Conservation (phyloP, 2,113 vertebrate genomes). For the Chloebia gouldiae region DNA sequence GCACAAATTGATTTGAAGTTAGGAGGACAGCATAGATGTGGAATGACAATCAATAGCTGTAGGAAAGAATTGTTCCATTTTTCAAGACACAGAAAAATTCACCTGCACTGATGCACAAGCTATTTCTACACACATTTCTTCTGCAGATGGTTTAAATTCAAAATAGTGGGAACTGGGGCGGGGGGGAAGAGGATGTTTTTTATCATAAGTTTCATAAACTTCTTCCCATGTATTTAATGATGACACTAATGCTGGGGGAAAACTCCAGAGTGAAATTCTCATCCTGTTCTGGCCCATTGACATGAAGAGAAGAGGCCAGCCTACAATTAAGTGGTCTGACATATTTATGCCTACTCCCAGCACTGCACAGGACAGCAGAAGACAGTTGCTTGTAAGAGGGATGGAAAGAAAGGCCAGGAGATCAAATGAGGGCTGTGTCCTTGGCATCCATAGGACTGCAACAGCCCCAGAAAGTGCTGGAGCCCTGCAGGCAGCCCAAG, state of each 20-base stretch:
- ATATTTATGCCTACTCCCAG: not conserved
- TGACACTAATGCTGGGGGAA: not conserved
- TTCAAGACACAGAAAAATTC: constrained; percentile 35
- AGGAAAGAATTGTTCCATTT: constrained; percentile 40
- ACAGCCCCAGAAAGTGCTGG: not conserved
- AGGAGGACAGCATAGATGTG: constrained; percentile 32
- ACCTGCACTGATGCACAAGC: not conserved
- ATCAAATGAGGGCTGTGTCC: not conserved
- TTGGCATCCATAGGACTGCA: not conserved
- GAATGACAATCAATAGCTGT: constrained; percentile 34
- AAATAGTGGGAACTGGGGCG: not conserved
- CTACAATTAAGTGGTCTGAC: not conserved
- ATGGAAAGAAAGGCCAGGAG: not conserved
- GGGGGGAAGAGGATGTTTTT: too few species aligned
- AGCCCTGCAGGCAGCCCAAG: not conserved
- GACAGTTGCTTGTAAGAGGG: not conserved
- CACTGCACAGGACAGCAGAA: not conserved
- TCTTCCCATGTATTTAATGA: not conserved
- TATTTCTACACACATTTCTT: constrained; percentile 5
- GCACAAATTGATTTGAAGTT: constrained; percentile 54
- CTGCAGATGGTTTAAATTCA: not conserved
- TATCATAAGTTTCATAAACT: not conserved
- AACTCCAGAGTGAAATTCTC: not conserved
- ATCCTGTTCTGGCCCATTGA: not conserved
- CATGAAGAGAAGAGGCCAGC: not conserved